These are phyloP conservation scores for Tangara arthus DNA, from an alignment of 2,797 vertebrate genomes.

Conservation along the genomic window DNA sequence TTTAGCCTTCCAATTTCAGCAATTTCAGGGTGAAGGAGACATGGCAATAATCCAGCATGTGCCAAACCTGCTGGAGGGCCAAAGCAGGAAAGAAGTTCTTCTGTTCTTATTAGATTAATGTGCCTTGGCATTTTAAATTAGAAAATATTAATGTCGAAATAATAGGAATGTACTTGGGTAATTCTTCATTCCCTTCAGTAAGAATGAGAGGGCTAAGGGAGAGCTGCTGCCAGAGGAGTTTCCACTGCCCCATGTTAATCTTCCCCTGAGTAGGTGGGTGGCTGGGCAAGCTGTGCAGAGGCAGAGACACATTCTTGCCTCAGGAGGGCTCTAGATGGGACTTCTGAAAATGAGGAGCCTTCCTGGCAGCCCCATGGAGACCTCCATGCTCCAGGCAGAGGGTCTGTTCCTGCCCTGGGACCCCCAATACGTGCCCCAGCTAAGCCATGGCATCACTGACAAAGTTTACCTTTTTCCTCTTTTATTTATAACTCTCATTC, in stretches of 20 bases:
- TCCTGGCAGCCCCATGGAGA: not conserved
- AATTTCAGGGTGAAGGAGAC: not conserved
- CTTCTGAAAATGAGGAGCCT: not conserved
- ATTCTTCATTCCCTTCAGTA: not conserved
- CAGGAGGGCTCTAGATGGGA: not conserved
- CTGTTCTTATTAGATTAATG: not conserved
- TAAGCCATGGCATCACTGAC: no score
- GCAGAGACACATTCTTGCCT: not conserved
- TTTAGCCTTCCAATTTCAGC: not conserved
- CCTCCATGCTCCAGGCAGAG: not conserved
- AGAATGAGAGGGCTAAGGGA: not conserved
- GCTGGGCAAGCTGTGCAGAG: not conserved
- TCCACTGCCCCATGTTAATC: not conserved
- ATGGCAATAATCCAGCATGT: not conserved
- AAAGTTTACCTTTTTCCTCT: no score
- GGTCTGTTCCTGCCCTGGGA: not conserved
- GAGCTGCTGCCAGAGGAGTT: not conserved
- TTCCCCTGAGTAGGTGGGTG: not conserved
- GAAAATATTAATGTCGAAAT: not conserved
- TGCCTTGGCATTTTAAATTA: not conserved
- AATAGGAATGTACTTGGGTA: not conserved
- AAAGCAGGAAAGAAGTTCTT: not conserved
- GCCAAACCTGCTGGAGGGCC: not conserved
- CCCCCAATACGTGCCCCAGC: not conserved
- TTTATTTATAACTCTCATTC: no score